These are phyloP conservation scores for Sesia apiformis DNA, from an alignment of 2,888 invertebrate genomes.

Conservation along the genomic window DNA sequence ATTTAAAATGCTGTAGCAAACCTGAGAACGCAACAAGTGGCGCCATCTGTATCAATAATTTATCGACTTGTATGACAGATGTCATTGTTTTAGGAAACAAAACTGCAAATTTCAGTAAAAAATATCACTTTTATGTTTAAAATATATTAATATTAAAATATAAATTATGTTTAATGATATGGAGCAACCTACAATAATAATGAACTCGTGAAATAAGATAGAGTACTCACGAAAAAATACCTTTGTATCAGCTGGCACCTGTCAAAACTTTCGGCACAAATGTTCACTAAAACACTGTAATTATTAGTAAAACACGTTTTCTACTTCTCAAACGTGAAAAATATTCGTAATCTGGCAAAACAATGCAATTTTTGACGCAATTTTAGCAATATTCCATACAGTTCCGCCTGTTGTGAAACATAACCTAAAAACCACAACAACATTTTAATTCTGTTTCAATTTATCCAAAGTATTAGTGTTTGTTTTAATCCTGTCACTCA, in stretches of 20 bases:
- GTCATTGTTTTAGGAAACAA: conserved; percentile 12
- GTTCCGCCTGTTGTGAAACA: conserved; percentile 25
- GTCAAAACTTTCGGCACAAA: conserved; percentile 68
- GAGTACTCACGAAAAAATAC: conserved; percentile 34
- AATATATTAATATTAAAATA: neutral
- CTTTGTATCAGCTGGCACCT: conserved; percentile 55
- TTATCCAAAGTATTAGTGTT: neutral
- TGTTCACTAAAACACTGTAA: conserved; percentile 57
- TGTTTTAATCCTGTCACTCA: too few species aligned
- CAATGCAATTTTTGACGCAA: conserved; percentile 23
- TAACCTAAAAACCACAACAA: conserved; percentile 43
- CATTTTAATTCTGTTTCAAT: conserved; percentile 3
- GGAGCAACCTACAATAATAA: too few species aligned
- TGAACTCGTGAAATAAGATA: neutral
- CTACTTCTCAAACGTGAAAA: conserved; percentile 17
- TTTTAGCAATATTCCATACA: conserved; percentile 61
- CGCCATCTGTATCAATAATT: conserved; percentile 6
- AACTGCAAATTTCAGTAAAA: conserved; percentile 4
- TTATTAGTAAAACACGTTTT: conserved; percentile 27
- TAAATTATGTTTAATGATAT: too few species aligned
- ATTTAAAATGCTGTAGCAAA: neutral
- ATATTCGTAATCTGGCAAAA: conserved; percentile 21
- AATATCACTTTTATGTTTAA: neutral
- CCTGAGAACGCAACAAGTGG: conserved; percentile 1
- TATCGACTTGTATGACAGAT: conserved; percentile 20